A percentile compares a stretch with the other conserved stretches of the same genome.
These are phyloP conservation scores for Carterocephalus palaemon DNA, from an alignment of 2,888 invertebrate genomes.

Conservation along the genomic window DNA sequence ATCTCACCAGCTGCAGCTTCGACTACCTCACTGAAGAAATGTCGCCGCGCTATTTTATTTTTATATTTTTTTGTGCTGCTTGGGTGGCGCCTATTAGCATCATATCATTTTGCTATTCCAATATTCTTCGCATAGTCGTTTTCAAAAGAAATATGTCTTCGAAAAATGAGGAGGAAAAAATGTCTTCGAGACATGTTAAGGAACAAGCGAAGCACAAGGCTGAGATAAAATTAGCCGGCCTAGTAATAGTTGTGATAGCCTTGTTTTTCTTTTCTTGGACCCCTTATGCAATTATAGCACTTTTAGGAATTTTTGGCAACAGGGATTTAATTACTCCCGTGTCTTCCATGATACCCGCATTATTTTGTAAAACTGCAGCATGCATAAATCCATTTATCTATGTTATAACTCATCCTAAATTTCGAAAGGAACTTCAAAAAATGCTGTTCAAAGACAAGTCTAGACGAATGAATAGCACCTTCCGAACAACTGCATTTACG, in stretches of 20 bases:
- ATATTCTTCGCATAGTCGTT: conserved; percentile 82
- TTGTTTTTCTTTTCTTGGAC: conserved; percentile 91
- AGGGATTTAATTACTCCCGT: conserved; percentile 82
- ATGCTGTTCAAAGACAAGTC: conserved; percentile 63
- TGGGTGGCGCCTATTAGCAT: conserved; percentile 85
- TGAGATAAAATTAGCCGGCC: conserved; percentile 84
- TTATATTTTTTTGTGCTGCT: conserved; percentile 86
- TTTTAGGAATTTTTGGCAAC: conserved; percentile 84
- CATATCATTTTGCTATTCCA: conserved; percentile 86
- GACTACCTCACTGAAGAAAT: conserved; percentile 86
- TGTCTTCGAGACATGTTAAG: conserved; percentile 78
- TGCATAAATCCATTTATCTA: conserved; percentile 90
- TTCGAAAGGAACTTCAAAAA: conserved; percentile 80
- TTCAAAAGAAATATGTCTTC: conserved; percentile 67
- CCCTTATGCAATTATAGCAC: conserved; percentile 87
- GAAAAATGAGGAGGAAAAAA: conserved; percentile 66
- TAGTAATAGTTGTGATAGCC: conserved; percentile 83
- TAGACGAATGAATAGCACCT: conserved; percentile 57
- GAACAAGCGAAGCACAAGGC: conserved; percentile 82
- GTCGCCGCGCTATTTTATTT: conserved; percentile 82
- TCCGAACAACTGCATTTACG: conserved; percentile 55
- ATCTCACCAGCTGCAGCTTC: conserved; percentile 90
- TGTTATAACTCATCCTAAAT: conserved; percentile 88
- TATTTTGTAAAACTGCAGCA: conserved; percentile 89
- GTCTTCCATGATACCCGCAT: conserved; percentile 86